Conservation (phyloP, 2,888 invertebrate species). For the Callyntrura guangdongensis region DNA sequence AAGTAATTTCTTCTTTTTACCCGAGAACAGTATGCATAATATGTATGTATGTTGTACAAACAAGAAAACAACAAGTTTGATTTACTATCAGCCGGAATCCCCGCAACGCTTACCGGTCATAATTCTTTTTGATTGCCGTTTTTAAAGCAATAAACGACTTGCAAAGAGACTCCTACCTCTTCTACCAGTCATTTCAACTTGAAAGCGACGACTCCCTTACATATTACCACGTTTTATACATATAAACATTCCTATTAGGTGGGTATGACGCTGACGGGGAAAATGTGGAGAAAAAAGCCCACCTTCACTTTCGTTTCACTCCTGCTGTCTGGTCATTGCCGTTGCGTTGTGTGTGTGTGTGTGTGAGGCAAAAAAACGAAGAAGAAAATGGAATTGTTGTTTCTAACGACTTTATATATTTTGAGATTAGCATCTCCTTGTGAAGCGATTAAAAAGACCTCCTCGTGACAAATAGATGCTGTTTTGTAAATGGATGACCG, state of each 20-base stretch:
- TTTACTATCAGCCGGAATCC: constrained; percentile 72
- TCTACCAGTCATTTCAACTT: not conserved
- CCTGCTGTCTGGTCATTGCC: not conserved
- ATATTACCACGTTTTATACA: constrained; percentile 7
- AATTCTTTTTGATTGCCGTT: constrained; percentile 76
- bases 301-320: constrained; percentile 60
- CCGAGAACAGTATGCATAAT: not conserved
- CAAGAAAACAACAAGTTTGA: constrained; percentile 74
- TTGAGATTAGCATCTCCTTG: constrained; percentile 41
- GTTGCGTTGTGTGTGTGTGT: not conserved
- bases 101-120: constrained; percentile 72
- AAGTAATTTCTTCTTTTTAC: not conserved
- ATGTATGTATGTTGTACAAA: constrained; percentile 38
- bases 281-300: constrained; percentile 46
- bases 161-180: constrained; percentile 44
- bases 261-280: constrained; percentile 7
- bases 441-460: constrained; percentile 58
- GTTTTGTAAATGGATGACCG: constrained; percentile 53
- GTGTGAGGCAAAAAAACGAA: not conserved
- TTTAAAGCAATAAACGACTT: constrained; percentile 74
- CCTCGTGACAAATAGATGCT: constrained; percentile 58
- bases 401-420: constrained; percentile 55
- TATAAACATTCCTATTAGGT: too few relatives aligned
- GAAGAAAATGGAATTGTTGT: constrained; percentile 30
- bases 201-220: not conserved